Evolutionary conservation across 2,113 vertebrate genomes (phyloP).

Genomic region (Callocephalon fimbriatum): DNA sequence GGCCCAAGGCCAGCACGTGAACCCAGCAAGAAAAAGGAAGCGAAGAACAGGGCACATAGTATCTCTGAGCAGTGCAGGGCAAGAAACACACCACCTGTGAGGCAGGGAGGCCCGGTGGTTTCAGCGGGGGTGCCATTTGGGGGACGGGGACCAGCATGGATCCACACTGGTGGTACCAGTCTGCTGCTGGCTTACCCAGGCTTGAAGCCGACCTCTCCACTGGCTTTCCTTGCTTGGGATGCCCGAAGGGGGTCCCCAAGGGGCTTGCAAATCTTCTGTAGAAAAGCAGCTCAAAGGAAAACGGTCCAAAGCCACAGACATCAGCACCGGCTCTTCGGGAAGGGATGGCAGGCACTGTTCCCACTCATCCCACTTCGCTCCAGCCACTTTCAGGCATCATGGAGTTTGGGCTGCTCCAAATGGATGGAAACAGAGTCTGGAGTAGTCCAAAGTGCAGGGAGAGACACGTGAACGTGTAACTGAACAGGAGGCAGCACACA

Average conservation of each 20-base stretch:
- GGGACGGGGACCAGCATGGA: rapidly evolving
- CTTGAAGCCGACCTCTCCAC: neutral
- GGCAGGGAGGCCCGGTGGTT: rapidly evolving
- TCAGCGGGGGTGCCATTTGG: rapidly evolving
- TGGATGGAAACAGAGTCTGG: neutral
- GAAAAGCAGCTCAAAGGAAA: neutral
- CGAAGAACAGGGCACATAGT: neutral
- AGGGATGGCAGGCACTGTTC: neutral
- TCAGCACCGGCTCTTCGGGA: rapidly evolving
- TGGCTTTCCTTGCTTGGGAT: neutral
- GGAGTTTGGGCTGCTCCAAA: neutral
- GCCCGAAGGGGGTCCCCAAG: rapidly evolving
- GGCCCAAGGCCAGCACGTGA: neutral
- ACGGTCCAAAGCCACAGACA: neutral
- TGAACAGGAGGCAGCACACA: neutral
- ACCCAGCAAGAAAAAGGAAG: neutral
- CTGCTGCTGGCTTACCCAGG: neutral
- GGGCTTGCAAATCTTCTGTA: neutral
- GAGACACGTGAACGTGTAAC: neutral
- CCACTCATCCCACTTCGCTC: rapidly evolving
- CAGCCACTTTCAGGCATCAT: rapidly evolving
- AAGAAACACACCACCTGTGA: no score
- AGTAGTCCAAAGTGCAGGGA: neutral
- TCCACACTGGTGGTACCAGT: neutral
- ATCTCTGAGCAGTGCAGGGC: neutral